A percentile compares a stretch with the other conserved stretches of the same genome.
Evolutionary conservation across 1,140 invertebrate genomes (phyloP).

Genomic region (Thaumatotibia leucotreta): DNA sequence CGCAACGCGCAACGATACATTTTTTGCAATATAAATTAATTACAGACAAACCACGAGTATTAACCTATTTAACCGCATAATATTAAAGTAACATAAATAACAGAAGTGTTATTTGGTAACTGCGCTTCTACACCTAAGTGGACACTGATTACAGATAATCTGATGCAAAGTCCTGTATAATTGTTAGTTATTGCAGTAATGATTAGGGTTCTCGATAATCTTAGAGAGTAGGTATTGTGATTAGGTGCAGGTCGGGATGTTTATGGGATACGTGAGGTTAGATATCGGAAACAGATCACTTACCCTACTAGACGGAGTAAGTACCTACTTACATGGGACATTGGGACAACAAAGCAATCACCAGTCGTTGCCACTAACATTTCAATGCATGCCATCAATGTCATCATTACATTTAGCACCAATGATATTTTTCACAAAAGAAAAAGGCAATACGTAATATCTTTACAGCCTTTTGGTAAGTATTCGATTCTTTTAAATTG

Average conservation of each 20-base stretch:
- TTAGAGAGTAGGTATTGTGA: conserved; percentile 48
- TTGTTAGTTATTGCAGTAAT: conserved; percentile 23
- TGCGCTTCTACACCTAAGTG: conserved; percentile 6
- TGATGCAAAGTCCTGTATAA: conserved; percentile 16
- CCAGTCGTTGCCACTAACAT: too few relatives aligned
- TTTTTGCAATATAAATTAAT: background rate
- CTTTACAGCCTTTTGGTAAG: too few relatives aligned
- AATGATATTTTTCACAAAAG: too few relatives aligned
- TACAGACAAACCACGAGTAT: background rate
- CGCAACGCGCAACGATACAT: background rate
- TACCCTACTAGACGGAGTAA: too few relatives aligned
- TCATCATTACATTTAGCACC: too few relatives aligned
- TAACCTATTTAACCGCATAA: background rate
- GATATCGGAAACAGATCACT: too few relatives aligned
- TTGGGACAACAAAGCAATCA: too few relatives aligned
- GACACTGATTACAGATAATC: background rate
- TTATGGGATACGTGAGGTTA: conserved; percentile 61
- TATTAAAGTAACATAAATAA: conserved; percentile 5
- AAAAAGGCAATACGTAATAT: too few relatives aligned
- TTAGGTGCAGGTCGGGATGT: conserved; percentile 52
- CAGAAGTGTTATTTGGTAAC: conserved; percentile 5
- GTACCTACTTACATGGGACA: too few relatives aligned
- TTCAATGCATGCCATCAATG: too few relatives aligned
- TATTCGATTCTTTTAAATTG: too few relatives aligned
- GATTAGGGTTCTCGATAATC: conserved; percentile 20